These are phyloP conservation scores for Trissolcus japonicus DNA, from an alignment of 2,888 invertebrate species.

Conservation along the genomic window DNA sequence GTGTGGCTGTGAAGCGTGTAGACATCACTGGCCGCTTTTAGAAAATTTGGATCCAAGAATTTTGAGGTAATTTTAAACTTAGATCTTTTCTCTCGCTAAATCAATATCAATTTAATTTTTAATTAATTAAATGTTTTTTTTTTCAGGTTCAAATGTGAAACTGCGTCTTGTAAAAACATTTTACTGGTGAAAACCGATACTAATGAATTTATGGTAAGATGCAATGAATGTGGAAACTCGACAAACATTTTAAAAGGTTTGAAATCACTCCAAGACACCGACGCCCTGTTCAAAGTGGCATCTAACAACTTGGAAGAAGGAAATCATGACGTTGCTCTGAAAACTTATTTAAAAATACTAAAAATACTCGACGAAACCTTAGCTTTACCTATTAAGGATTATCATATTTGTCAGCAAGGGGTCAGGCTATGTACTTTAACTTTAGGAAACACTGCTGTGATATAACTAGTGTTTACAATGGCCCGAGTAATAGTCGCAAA, in stretches of 20 bases:
- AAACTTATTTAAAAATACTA: slow-evolving; percentile 81
- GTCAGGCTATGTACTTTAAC: slow-evolving; percentile 83
- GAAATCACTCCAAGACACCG: slow-evolving; percentile 87
- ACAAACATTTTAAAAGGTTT: slow-evolving; percentile 86
- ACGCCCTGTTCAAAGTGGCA: slow-evolving; percentile 81
- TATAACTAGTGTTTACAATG: slow-evolving; percentile 15
- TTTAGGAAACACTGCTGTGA: slow-evolving; percentile 78
- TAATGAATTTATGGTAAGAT: slow-evolving; percentile 83
- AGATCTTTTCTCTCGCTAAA: neutral
- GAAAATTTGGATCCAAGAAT: slow-evolving; percentile 83
- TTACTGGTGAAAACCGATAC: slow-evolving; percentile 81
- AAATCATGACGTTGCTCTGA: slow-evolving; percentile 81
- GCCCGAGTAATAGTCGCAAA: neutral
- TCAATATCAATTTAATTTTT: neutral
- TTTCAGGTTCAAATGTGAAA: slow-evolving; percentile 80
- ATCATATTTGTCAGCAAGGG: slow-evolving; percentile 85
- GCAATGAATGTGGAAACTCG: slow-evolving; percentile 82
- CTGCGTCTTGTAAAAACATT: slow-evolving; percentile 81
- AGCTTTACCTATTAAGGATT: slow-evolving; percentile 85
- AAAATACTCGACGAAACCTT: slow-evolving; percentile 83
- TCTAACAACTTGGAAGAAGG: slow-evolving; percentile 80
- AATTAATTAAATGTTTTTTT: slow-evolving; percentile 1
- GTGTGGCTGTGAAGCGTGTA: slow-evolving; percentile 86
- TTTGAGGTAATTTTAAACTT: slow-evolving; percentile 78
- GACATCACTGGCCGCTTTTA: slow-evolving; percentile 86